Conservation (phyloP, 2,888 invertebrate species). For the Caenorhabditis sp. region DNA sequence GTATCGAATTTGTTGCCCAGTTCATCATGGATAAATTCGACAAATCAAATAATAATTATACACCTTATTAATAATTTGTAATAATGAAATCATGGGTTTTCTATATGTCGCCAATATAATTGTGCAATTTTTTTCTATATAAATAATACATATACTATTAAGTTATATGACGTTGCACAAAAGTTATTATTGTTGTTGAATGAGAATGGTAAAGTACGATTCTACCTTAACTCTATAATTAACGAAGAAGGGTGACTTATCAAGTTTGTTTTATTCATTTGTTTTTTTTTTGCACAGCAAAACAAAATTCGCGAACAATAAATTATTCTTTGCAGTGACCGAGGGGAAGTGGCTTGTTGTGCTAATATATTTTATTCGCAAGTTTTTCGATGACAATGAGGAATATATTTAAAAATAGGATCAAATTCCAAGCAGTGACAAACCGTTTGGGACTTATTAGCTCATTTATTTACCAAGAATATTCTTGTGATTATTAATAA, state of each 20-base stretch:
- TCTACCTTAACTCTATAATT: not conserved
- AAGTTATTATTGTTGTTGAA: not conserved
- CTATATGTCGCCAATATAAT: slow-evolving; percentile 5
- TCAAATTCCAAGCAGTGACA: too few relatives aligned
- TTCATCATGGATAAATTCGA: slow-evolving; percentile 50
- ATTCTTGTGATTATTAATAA: too few relatives aligned
- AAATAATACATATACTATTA: not conserved
- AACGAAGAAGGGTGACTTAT: not conserved
- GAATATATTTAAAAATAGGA: too few relatives aligned
- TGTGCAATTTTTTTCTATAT: not conserved
- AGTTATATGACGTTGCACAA: not conserved
- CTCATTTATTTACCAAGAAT: too few relatives aligned
- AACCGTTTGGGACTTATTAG: too few relatives aligned
- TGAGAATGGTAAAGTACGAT: not conserved
- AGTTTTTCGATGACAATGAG: too few relatives aligned
- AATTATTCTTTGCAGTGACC: too few relatives aligned
- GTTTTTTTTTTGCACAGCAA: too few relatives aligned
- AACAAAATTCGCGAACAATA: too few relatives aligned
- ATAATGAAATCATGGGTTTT: slow-evolving; percentile 37
- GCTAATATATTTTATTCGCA: too few relatives aligned
- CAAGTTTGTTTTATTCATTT: too few relatives aligned
- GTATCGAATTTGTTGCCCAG: slow-evolving; percentile 68
- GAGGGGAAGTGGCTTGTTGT: too few relatives aligned
- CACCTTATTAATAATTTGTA: slow-evolving; percentile 17
- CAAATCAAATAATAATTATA: slow-evolving; percentile 2